Conservation (phyloP, 2,113 vertebrate genomes). For the Pomatostomus ruficeps region DNA sequence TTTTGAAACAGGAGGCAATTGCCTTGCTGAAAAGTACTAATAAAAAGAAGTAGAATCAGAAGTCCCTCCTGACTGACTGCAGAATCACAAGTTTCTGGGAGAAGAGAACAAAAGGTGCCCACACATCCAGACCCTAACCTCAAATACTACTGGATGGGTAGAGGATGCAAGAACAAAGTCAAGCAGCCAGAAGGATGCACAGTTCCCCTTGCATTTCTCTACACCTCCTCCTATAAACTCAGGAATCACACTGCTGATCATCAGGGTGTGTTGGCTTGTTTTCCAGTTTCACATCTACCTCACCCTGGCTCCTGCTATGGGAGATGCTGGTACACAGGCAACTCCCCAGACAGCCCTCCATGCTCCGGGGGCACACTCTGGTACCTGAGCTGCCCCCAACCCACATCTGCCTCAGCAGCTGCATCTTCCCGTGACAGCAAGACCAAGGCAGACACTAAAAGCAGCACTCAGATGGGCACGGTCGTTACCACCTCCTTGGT, state of each 20-base stretch:
- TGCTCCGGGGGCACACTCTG: fast-evolving
- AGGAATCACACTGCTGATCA: fast-evolving
- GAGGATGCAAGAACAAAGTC: background rate
- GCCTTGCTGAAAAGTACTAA: background rate
- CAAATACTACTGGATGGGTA: background rate
- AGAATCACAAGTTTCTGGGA: background rate
- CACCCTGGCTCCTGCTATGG: background rate
- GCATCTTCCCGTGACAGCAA: background rate
- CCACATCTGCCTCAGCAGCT: background rate
- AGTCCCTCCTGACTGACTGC: background rate
- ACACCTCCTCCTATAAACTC: background rate
- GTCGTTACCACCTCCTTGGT: background rate
- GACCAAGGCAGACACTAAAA: background rate
- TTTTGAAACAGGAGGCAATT: background rate
- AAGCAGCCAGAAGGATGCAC: background rate
- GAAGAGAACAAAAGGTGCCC: background rate
- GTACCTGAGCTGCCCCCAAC: background rate
- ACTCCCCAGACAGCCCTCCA: background rate
- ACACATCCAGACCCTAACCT: background rate
- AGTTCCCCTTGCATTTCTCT: background rate
- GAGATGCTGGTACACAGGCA: fast-evolving
- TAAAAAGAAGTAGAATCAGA: background rate
- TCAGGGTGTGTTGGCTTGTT: background rate
- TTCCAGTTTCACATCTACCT: background rate
- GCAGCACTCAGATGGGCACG: fast-evolving